These are phyloP conservation scores for Microcebus lehilahytsara DNA, from an alignment of 2,113 vertebrate species.

Conservation along the genomic window DNA sequence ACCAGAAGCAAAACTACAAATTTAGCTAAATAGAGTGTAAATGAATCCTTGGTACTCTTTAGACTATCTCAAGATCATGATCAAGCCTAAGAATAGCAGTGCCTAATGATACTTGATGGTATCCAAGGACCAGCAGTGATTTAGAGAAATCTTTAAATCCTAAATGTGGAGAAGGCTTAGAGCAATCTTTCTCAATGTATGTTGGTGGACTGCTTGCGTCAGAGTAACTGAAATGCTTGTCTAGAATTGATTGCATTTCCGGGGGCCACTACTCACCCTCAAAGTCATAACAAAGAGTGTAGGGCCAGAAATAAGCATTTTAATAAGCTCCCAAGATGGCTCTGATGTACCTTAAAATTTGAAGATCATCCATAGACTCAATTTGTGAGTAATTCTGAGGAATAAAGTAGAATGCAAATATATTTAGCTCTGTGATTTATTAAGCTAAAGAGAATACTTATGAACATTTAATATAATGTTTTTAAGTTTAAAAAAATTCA, in stretches of 20 bases:
- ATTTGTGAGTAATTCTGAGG: not conserved
- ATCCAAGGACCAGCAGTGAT: not conserved
- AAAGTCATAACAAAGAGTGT: not conserved
- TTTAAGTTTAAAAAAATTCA: not conserved
- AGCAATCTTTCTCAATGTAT: not conserved
- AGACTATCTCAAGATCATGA: not conserved
- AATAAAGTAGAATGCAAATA: not conserved
- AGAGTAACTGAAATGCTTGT: not conserved
- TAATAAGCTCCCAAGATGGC: not conserved
- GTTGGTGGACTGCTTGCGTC: not conserved
- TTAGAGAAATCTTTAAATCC: not conserved
- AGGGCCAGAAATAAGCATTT: not conserved
- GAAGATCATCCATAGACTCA: not conserved
- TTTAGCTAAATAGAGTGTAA: not conserved
- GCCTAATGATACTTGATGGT: not conserved
- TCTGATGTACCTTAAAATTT: not conserved
- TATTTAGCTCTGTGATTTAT: not conserved
- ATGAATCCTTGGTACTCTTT: not conserved
- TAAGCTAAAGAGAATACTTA: not conserved
- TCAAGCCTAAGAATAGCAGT: not conserved
- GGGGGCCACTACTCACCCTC: not conserved
- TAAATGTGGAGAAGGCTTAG: not conserved
- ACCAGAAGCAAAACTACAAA: constrained; percentile 53
- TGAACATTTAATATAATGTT: not conserved
- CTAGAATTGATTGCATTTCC: not conserved